A percentile compares a stretch with the other conserved stretches of the same genome.
Evolutionary conservation across 2,888 invertebrate genomes (phyloP).

Genomic region (Fabriciana adippe): DNA sequence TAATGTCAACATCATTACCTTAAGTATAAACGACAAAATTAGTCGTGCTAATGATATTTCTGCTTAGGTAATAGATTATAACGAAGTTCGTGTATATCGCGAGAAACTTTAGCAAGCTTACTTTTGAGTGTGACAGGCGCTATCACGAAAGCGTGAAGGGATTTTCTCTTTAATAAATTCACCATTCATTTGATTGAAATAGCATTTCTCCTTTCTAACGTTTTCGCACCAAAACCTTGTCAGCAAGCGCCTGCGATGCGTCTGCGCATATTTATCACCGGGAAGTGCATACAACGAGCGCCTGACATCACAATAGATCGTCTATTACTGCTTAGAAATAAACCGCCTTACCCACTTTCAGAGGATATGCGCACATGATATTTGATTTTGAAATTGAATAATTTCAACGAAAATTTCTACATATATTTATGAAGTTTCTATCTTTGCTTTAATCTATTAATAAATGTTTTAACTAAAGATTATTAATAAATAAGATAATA

Average conservation of each 20-base stretch:
- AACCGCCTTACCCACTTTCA: constrained; percentile 41
- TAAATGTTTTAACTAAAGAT: too few species aligned
- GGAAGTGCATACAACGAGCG: constrained; percentile 43
- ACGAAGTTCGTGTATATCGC: constrained; percentile 1
- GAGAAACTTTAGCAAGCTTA: constrained; percentile 9
- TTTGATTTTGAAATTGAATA: constrained; percentile 18
- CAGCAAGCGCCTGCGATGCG: constrained; percentile 37
- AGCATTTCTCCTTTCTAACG: constrained; percentile 34
- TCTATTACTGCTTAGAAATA: constrained; percentile 58
- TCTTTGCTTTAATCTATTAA: too few species aligned
- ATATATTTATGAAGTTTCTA: neutral
- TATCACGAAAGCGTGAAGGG: constrained; percentile 15
- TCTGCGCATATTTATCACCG: constrained; percentile 41
- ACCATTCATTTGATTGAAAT: constrained; percentile 30
- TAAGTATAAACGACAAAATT: neutral
- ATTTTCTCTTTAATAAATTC: constrained; percentile 15
- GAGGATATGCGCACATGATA: constrained; percentile 6
- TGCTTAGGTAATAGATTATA: too few species aligned
- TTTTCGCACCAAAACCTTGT: constrained; percentile 40
- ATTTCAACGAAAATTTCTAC: neutral
- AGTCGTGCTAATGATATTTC: neutral
- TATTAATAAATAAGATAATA: too few species aligned
- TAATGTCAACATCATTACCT: too few species aligned
- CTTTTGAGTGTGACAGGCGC: neutral
- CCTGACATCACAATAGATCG: constrained; percentile 69